Conservation (phyloP, 2,797 vertebrate genomes). For the Pantherophis vulpinus region DNA sequence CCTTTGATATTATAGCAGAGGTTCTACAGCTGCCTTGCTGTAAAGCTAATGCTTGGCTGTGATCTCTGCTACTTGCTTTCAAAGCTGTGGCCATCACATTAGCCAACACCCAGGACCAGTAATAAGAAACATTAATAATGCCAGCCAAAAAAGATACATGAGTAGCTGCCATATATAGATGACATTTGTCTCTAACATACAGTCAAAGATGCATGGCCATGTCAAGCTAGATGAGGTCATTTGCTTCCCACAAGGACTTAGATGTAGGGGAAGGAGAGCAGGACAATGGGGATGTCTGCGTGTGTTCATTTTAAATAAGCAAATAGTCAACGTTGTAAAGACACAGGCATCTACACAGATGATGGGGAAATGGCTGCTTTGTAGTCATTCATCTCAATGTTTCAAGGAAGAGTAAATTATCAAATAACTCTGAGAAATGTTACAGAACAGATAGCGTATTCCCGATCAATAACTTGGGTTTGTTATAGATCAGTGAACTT, state of each 20-base stretch:
- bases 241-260: conserved; percentile 6
- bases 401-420: background rate
- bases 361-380: background rate
- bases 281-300: background rate
- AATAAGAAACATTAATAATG: conserved; percentile 63
- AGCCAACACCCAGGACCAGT: conserved; percentile 56
- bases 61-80: conserved; percentile 53
- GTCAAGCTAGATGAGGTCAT: conserved; percentile 40
- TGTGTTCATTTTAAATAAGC: background rate
- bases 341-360: background rate
- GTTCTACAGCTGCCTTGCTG: background rate
- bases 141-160: conserved; percentile 67
- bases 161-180: conserved; percentile 70
- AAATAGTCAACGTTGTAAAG: background rate
- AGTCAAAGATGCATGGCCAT: conserved; percentile 51
- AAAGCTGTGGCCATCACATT: conserved; percentile 48
- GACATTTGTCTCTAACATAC: conserved; percentile 65
- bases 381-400: background rate
- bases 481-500: background rate
- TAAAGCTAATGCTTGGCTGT: conserved; percentile 8
- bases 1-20: background rate
- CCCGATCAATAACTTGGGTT: background rate
- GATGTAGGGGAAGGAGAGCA: background rate
- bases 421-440: background rate
- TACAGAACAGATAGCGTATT: background rate